These are phyloP conservation scores for Takifugu flavidus DNA, from an alignment of 2,113 vertebrate genomes.

Conservation along the genomic window DNA sequence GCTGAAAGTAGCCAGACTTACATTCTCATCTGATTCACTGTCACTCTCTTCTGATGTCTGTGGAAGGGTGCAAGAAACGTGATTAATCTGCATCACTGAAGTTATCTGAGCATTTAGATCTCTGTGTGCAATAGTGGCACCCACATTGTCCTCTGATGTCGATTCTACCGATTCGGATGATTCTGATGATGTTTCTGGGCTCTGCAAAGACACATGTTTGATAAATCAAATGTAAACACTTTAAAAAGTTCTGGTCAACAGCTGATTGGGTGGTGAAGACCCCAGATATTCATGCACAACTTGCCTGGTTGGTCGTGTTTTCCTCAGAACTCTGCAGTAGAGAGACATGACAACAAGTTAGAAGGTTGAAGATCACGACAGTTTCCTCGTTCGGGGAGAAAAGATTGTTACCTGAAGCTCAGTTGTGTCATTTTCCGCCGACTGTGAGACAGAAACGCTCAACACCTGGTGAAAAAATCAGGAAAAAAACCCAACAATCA, in stretches of 20 bases:
- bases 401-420: constrained; percentile 45
- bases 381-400: neutral
- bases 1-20: constrained; percentile 12
- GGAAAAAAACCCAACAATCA: neutral
- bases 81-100: neutral
- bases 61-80: neutral
- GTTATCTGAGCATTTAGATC: neutral
- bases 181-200: constrained; percentile 31
- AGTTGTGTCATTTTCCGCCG: constrained; percentile 56
- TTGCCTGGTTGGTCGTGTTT: constrained; percentile 40
- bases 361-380: neutral
- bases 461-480: constrained; percentile 38
- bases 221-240: neutral
- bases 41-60: constrained; percentile 61
- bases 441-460: constrained; percentile 51
- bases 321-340: constrained; percentile 60
- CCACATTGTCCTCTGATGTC: constrained; percentile 56
- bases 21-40: constrained; percentile 52
- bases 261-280: neutral
- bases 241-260: neutral
- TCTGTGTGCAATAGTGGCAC: neutral
- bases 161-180: constrained; percentile 59
- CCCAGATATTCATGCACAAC: neutral
- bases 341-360: constrained; percentile 6
- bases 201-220: constrained; percentile 13